phyloP scores from a whole-genome alignment of 2,888 invertebrate species.

The Abscondita cerata region DNA sequence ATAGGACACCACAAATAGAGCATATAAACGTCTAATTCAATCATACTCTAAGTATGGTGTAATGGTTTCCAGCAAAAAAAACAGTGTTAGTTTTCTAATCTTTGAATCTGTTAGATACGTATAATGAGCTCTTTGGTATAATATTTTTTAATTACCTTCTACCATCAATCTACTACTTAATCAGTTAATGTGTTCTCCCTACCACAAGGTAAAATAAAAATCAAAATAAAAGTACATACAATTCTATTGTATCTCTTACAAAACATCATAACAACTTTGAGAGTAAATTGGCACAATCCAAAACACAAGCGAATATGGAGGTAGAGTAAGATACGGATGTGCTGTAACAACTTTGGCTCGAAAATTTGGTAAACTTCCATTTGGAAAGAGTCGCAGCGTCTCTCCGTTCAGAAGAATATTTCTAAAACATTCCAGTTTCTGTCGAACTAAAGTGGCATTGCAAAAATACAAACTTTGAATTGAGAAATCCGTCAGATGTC shows the following conservation, averaged over 20 bases:
- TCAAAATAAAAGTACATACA: too few relatives aligned
- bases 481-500: slow-evolving; percentile 54
- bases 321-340: slow-evolving; percentile 63
- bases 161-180: too few relatives aligned
- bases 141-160: too few relatives aligned
- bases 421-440: slow-evolving; percentile 54
- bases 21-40: too few relatives aligned
- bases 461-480: slow-evolving; percentile 43
- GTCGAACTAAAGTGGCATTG: neutral
- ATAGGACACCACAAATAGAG: too few relatives aligned
- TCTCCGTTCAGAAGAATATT: slow-evolving; percentile 66
- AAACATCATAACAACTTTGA: neutral
- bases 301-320: slow-evolving; percentile 70
- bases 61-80: too few relatives aligned
- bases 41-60: too few relatives aligned
- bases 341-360: slow-evolving; percentile 60
- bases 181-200: too few relatives aligned
- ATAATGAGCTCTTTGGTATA: too few relatives aligned
- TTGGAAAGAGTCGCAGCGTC: slow-evolving; percentile 59
- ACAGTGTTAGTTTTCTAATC: too few relatives aligned
- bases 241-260: slow-evolving; percentile 3
- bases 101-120: too few relatives aligned
- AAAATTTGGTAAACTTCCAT: slow-evolving; percentile 63
- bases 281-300: slow-evolving; percentile 61
- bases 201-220: too few relatives aligned